Evolutionary conservation across 2,797 vertebrate genomes (phyloP).

Genomic region (Lepus townsendii): DNA sequence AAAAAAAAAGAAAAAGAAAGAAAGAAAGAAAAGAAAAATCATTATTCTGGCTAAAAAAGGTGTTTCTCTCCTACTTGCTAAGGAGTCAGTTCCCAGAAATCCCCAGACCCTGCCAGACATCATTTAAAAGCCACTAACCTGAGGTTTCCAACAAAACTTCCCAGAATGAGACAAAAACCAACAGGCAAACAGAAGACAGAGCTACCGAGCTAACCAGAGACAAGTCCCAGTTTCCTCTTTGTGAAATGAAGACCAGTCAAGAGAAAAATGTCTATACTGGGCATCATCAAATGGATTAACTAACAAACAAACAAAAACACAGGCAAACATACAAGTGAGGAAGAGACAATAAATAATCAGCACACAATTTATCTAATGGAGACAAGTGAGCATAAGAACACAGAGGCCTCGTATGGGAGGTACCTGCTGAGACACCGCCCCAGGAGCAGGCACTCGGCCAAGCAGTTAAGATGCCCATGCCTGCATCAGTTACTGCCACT

Average conservation of each 20-base stretch:
- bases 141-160: neutral
- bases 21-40: too few relatives aligned
- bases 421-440: neutral
- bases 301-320: neutral
- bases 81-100: neutral
- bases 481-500: too few relatives aligned
- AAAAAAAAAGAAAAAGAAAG: too few relatives aligned
- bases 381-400: neutral
- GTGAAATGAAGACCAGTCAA: neutral
- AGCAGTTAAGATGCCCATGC: too few relatives aligned
- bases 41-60: neutral
- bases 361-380: neutral
- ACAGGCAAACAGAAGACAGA: neutral
- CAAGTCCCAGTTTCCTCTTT: neutral
- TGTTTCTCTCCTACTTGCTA: neutral
- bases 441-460: too few relatives aligned
- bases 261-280: neutral
- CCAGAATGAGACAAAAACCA: neutral
- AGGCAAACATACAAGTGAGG: neutral
- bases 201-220: neutral
- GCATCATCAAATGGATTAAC: neutral
- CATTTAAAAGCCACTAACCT: conserved; percentile 2
- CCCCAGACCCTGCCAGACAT: neutral
- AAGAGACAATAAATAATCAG: neutral
- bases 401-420: neutral